phyloP scores from a whole-genome alignment of 2,113 vertebrate species.

The Bothrops jararaca region DNA sequence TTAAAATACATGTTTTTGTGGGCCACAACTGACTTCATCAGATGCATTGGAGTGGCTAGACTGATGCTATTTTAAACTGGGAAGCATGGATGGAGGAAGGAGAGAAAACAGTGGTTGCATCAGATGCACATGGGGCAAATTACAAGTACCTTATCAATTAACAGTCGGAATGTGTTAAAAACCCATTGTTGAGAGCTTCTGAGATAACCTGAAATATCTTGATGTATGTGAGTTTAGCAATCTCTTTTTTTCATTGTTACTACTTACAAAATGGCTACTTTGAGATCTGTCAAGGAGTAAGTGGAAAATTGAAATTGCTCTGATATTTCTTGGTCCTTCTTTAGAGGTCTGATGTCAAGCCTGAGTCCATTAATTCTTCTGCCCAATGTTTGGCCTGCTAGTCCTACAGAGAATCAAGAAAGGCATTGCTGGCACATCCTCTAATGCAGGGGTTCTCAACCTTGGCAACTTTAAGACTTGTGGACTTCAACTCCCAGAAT shows the following conservation, averaged over 20 bases:
- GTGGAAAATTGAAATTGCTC: not conserved
- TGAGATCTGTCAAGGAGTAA: not conserved
- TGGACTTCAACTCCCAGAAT: too few relatives aligned
- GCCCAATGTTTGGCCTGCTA: not conserved
- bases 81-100: not conserved
- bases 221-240: not conserved
- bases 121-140: not conserved
- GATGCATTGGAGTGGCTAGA: not conserved
- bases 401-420: not conserved
- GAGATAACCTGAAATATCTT: not conserved
- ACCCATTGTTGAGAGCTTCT: not conserved
- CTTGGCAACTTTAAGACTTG: too few relatives aligned
- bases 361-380: not conserved
- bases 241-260: not conserved
- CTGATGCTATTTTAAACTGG: not conserved
- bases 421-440: not conserved
- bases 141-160: not conserved
- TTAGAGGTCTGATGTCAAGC: not conserved
- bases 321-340: not conserved
- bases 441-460: too few relatives aligned
- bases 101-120: not conserved
- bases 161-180: not conserved
- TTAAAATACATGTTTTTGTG: not conserved
- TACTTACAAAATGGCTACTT: not conserved
- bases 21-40: not conserved